Conservation (phyloP, 2,797 vertebrate species). For the Diglossa cyanea region DNA sequence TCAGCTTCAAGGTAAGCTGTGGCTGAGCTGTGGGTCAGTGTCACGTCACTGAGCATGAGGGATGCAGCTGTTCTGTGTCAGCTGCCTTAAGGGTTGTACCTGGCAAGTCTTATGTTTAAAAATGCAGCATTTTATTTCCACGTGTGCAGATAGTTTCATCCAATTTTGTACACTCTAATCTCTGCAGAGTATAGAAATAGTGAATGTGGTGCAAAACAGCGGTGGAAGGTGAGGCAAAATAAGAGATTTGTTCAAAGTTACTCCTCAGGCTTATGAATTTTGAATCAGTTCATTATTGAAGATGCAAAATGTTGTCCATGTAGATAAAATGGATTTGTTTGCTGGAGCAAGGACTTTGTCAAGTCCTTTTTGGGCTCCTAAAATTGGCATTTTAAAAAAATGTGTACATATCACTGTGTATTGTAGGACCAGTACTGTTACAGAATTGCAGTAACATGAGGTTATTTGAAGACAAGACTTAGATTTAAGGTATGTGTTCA, state of each 20-base stretch:
- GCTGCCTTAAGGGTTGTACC: background rate
- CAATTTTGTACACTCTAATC: accelerated
- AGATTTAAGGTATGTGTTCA: background rate
- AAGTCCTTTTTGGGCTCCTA: background rate
- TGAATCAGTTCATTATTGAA: background rate
- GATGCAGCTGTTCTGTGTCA: background rate
- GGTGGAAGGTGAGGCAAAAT: background rate
- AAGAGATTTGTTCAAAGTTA: background rate
- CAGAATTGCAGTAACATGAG: background rate
- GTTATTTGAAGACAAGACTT: background rate
- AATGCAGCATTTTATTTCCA: background rate
- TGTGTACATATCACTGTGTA: accelerated
- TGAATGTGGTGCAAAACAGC: accelerated
- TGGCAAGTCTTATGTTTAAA: background rate
- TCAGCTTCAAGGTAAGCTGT: conserved; percentile 87
- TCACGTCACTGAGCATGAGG: background rate
- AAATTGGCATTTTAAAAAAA: background rate
- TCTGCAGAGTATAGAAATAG: background rate
- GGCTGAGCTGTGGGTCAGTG: background rate
- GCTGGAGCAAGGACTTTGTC: background rate
- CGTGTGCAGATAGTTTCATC: accelerated
- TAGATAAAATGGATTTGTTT: background rate
- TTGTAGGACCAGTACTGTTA: background rate
- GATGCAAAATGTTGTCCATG: background rate
- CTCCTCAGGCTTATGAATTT: background rate